Percentiles rank a stretch among this genome's conserved stretches.
These are phyloP conservation scores for Dendrocincla tyrannina DNA, from an alignment of 2,797 vertebrate species.

Conservation along the genomic window DNA sequence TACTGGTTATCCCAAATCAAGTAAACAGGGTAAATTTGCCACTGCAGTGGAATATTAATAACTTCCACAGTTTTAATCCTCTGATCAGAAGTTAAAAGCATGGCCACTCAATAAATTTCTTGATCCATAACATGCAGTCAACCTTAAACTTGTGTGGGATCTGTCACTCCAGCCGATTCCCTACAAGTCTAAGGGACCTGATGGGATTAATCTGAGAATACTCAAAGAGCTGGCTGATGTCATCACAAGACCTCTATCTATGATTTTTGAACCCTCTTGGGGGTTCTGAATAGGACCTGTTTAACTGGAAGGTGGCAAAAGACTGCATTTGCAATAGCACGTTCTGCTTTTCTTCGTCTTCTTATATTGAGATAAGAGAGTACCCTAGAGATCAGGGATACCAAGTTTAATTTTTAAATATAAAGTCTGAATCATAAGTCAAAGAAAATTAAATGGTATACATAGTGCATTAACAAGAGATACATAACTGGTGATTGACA, in stretches of 20 bases:
- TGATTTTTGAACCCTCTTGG: neutral
- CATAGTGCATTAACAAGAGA: neutral
- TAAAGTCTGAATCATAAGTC: neutral
- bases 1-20: neutral
- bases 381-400: neutral
- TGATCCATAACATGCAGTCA: neutral
- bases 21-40: neutral
- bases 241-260: neutral
- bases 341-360: neutral
- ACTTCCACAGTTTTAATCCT: neutral
- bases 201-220: neutral
- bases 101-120: neutral
- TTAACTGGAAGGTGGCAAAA: neutral
- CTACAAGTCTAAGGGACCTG: neutral
- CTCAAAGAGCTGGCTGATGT: neutral
- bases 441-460: neutral
- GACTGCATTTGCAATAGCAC: neutral
- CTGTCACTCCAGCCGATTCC: neutral
- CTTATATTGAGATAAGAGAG: neutral
- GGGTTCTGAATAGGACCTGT: neutral
- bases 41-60: neutral
- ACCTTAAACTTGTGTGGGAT: neutral
- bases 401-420: neutral
- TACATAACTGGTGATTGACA: neutral
- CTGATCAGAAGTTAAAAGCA: neutral